Percentiles rank a stretch among this genome's conserved stretches.
phyloP scores from a whole-genome alignment of 1,140 invertebrate species.

The Plectrocnemia conspersa region DNA sequence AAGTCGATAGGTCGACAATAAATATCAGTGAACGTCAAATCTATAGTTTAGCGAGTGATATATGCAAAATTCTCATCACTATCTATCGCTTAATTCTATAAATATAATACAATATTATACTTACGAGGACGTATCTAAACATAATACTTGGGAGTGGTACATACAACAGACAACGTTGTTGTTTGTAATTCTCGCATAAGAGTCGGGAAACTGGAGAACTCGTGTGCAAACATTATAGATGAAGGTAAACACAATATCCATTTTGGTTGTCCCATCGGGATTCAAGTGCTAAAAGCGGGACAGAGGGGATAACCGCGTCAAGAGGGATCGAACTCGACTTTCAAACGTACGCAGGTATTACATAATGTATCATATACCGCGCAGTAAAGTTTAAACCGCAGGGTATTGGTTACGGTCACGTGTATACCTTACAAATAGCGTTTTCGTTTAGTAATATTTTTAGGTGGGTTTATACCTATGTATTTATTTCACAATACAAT shows the following conservation, averaged over 20 bases:
- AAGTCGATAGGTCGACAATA: background rate
- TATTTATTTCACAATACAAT: no score
- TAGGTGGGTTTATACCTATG: no score
- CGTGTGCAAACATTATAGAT: background rate
- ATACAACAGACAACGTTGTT: background rate
- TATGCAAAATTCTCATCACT: background rate
- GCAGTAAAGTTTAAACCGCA: no score
- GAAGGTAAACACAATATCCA: conserved; percentile 28
- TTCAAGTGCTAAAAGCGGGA: no score
- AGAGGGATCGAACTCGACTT: background rate
- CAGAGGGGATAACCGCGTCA: conserved; percentile 1
- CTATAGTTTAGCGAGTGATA: background rate
- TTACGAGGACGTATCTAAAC: background rate
- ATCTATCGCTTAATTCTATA: background rate
- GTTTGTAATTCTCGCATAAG: background rate
- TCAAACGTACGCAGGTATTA: no score
- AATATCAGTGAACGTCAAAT: background rate
- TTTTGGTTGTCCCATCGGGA: conserved; percentile 24
- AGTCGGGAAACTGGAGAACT: conserved; percentile 1
- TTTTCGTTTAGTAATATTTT: no score
- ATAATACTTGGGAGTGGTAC: background rate
- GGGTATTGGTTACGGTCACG: no score
- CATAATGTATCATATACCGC: no score
- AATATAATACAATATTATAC: no score
- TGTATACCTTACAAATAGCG: no score